Base-by-base conservation (phyloP, 2,113 vertebrate genomes). In the Apteryx mantelli region DNA sequence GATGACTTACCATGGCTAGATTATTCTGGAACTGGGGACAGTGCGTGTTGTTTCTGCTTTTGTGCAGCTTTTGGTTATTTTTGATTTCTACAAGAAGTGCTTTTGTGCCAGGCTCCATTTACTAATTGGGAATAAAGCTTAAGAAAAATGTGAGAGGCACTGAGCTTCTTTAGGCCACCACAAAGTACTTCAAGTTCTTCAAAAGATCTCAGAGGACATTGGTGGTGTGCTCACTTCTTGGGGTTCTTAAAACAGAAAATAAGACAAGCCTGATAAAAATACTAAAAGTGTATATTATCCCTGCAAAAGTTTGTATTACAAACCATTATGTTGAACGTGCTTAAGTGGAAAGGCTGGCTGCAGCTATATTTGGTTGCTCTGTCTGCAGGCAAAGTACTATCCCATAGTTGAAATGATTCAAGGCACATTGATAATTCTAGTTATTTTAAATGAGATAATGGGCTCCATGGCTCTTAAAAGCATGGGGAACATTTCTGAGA, bases 391-490 rank as follows among this genome's bases (percentile, higher is more conserved):
- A 70, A 79, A 91, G 24, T 89, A 87, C 42, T 73, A 69, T 66
- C 52, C 56, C 25, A 32, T 42, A 56, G 52, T 1, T 63, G 52
- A 76, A 87, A 65, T 61, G 0, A 44, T 79, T 89, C 0, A 3
- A 88, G 34, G 40, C 20, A 68, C 0, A 0, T 46, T 88, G 65
- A 56, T 90, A 94, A 32, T 88, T 86, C 65, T 66, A 17, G 36
- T 70, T 86, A 40, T 81, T 96, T 88, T 82, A 52, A 86, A 84
- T 53, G 61, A 82, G 82, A 22, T 92, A 95, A 93, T 86, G 76
- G 82, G 32, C 20, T 63, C 75, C 55, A 12, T 55, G 68, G 21
- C 50, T 95, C n/a, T 68, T 94, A 84, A 86, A 90, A 96, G 86
- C 58, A 46, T 24, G 9, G 28, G 44, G 64, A 70, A 4, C 74